phyloP scores from a whole-genome alignment of 2,797 vertebrate genomes.

The Aphelocoma californica region DNA sequence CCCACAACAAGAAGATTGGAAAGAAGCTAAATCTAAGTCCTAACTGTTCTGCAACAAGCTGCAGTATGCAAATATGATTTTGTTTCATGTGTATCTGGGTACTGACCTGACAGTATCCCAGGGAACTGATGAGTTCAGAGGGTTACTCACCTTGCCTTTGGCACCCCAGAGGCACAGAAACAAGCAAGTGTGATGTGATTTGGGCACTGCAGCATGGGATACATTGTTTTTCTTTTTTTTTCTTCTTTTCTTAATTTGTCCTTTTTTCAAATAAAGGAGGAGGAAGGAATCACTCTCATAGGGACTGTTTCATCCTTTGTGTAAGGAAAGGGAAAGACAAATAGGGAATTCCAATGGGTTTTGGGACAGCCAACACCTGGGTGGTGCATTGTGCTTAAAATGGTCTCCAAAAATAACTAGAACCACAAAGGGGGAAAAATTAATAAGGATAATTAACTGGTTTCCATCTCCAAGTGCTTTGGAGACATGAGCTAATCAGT shows the following conservation, averaged over 20 bases:
- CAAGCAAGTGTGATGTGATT: not conserved
- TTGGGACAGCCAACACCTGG: slow-evolving; percentile 41
- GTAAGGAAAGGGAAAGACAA: not conserved
- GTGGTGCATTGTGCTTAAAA: slow-evolving; percentile 51
- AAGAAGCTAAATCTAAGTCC: not conserved
- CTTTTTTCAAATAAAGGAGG: not conserved
- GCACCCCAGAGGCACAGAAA: not conserved
- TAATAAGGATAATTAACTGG: slow-evolving; percentile 49
- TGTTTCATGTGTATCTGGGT: not conserved
- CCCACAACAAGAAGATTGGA: not conserved
- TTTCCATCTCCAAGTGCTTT: slow-evolving; percentile 49
- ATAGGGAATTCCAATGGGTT: not conserved
- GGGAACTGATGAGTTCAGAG: not conserved
- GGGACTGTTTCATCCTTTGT: slow-evolving; percentile 2
- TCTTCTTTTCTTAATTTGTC: not conserved
- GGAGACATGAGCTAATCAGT: slow-evolving; percentile 57
- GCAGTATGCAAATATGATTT: not conserved
- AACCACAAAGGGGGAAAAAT: slow-evolving; percentile 32
- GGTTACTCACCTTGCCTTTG: not conserved
- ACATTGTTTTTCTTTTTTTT: not conserved
- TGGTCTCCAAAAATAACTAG: slow-evolving; percentile 50
- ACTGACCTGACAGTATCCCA: not conserved
- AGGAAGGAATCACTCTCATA: not conserved
- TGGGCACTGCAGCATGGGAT: not conserved
- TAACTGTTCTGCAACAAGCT: not conserved